Evolutionary conservation across 2,113 vertebrate species (phyloP), one percentile per base, ranked within the genome.

Genomic region (Sorex fumeus): DNA sequence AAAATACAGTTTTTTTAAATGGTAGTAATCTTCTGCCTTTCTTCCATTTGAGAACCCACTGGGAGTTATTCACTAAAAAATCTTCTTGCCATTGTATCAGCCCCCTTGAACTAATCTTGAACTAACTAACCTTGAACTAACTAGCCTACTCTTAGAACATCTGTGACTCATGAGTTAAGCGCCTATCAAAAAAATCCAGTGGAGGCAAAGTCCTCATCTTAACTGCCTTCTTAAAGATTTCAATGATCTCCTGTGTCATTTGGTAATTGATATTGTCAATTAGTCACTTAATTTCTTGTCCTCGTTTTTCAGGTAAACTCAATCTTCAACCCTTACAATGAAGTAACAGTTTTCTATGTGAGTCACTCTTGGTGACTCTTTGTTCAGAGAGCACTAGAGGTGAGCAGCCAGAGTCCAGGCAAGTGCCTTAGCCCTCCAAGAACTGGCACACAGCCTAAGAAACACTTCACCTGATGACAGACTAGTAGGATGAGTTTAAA

Each of bases 381-480:
- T 72, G 70, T 78, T 88, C 84, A 88, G 87, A 95, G 95, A 96
- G 95, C 95, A 92, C 89, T 96, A 76, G 74, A 6, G 69, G 72
- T 1, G 47, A 96, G 91, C 69, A 78, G 76, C 74, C 84, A 91
- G 91, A 89, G 72, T 69, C 88, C 88, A 96, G 77, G 94, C 86
- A 87, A 96, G 90, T 87, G 67, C 84, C 95, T 96, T 87, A 92
- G 80, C 94, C 93, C 27, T 97, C 95, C 95, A 97, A 96, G 96
- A 97, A 97, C 94, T 97, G 95, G 94, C 95, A 81, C 64, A 9
- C 57, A 81, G 93, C 95, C 95, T 89, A 45, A 91, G 81, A 97
- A 93, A 96, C 95, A 97, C 94, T 96, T 95, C 80, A 95, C 93
- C 93, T 94, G 95, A 95, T 95, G 95, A 95, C 8, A 27, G 82